Percentiles rank a stretch among this genome's conserved stretches.
These are phyloP conservation scores for Ibidorhyncha struthersii DNA, from an alignment of 2,113 vertebrate species.

Conservation along the genomic window DNA sequence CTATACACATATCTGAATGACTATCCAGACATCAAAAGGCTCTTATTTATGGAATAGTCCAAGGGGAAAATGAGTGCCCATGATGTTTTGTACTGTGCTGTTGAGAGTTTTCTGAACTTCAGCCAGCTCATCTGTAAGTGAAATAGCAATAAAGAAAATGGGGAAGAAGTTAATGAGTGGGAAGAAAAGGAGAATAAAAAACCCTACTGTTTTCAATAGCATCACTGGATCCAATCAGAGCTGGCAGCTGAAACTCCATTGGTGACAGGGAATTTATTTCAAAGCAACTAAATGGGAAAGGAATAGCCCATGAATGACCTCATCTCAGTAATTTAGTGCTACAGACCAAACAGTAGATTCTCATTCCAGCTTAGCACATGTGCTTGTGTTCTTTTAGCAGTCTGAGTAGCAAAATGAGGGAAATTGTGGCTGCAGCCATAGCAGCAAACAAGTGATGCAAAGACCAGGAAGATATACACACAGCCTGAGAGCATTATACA, in stretches of 20 bases:
- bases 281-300: not conserved
- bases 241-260: not conserved
- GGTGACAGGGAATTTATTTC: constrained; percentile 13
- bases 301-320: constrained; percentile 7
- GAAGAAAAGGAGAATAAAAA: constrained; percentile 5
- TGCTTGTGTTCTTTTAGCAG: not conserved
- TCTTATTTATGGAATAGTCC: constrained; percentile 4
- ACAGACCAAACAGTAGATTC: not conserved
- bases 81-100: not conserved
- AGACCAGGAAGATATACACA: not conserved
- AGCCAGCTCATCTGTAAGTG: constrained; percentile 13
- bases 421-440: not conserved
- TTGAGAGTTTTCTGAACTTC: not conserved
- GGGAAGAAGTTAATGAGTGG: not conserved
- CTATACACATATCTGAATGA: not conserved
- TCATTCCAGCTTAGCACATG: not conserved
- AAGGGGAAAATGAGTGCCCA: not conserved
- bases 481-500: not conserved
- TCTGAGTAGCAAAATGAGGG: not conserved
- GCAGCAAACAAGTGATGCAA: not conserved
- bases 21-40: not conserved
- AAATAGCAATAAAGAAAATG: constrained; percentile 6
- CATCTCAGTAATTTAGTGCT: not conserved
- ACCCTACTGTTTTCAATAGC: not conserved
- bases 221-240: not conserved